Base-by-base conservation (phyloP, 1,140 invertebrate species). In the Drosophila melanica region DNA sequence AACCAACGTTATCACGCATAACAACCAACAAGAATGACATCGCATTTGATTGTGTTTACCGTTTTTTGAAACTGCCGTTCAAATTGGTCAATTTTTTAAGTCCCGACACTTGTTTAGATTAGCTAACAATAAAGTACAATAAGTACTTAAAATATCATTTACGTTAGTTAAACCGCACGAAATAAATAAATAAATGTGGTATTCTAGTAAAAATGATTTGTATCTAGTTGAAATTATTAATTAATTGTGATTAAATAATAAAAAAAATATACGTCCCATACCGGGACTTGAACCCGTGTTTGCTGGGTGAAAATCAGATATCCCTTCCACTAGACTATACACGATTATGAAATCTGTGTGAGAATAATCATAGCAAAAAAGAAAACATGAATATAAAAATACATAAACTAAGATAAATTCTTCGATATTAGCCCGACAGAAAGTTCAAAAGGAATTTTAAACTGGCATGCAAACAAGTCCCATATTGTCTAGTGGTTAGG, bases 271-370 rank as follows among this genome's bases (percentile, higher is more conserved):
- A 79, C 69, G 69, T 95, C 95, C 95, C 94, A 94, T 95, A 95
- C 95, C 95, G 95, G 95, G 95, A 96, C 96, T 96, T 95, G 95
- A 96, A 96, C 95, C 95, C 95, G 95, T 95, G 95, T 95, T 95
- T 95, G 94, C 95, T 95, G 95, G 95, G 95, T 95, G 95, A 96
- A 94, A 96, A 95, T 95, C 95, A 95, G 94, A 94, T 95, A 95
- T 95, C 95, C 95, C 95, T 95, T 94, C 95, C 95, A 95, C 95
- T 96, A 96, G 95, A 94, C 93, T 93, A 94, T 94, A 94, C 93
- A 93, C 93, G 93, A 93, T 7, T 53, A 8, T 8, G 3, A 27
- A 18, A 44, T 12, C 9, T 0, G 14, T 0, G 4, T 2, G 4
- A 35, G 11, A 53, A 20, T 20, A 37, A 33, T 12, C 9, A 1